A percentile compares a stretch with the other conserved stretches of the same genome.
Conservation (phyloP, 2,888 invertebrate species). For the Megalurothrips usitatus region DNA sequence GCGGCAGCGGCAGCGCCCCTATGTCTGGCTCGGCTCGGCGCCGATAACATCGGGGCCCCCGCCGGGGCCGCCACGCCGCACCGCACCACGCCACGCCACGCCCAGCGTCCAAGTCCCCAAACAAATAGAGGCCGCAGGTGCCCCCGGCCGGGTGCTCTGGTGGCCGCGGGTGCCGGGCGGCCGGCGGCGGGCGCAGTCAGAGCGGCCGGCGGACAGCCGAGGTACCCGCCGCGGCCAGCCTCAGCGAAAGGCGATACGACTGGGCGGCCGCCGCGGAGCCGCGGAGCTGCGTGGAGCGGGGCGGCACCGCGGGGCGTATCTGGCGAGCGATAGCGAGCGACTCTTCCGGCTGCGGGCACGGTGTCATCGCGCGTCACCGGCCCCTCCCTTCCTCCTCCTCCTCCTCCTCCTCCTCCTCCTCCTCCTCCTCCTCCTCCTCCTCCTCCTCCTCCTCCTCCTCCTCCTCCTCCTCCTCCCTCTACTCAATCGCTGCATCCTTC, state of each 20-base stretch:
- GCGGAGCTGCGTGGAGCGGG: too few species aligned
- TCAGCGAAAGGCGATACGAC: too few species aligned
- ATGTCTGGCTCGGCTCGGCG: conserved; percentile 10
- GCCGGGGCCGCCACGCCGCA: neutral
- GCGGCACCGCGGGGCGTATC: too few species aligned
- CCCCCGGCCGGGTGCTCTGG: too few species aligned
- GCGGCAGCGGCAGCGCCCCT: conserved; percentile 8
- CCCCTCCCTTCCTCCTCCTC: neutral
- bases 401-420: too few species aligned
- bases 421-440: too few species aligned
- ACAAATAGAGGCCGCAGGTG: conserved; percentile 1
- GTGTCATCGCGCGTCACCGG: neutral
- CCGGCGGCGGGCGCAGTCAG: neutral
- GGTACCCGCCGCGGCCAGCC: neutral
- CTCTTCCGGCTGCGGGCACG: too few species aligned
- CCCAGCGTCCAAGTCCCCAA: conserved; percentile 21
- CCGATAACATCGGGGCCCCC: conserved; percentile 2
- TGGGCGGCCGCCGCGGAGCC: too few species aligned
- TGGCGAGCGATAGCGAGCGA: too few species aligned
- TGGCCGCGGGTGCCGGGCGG: neutral
- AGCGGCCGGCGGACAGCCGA: neutral
- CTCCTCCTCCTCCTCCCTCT: too few species aligned
- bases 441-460: too few species aligned
- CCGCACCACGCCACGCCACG: neutral
- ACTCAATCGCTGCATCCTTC: too few species aligned